Percentiles rank a stretch among this genome's conserved stretches.
Conservation (phyloP, 2,797 vertebrate species). For the Graptemys geographica region DNA sequence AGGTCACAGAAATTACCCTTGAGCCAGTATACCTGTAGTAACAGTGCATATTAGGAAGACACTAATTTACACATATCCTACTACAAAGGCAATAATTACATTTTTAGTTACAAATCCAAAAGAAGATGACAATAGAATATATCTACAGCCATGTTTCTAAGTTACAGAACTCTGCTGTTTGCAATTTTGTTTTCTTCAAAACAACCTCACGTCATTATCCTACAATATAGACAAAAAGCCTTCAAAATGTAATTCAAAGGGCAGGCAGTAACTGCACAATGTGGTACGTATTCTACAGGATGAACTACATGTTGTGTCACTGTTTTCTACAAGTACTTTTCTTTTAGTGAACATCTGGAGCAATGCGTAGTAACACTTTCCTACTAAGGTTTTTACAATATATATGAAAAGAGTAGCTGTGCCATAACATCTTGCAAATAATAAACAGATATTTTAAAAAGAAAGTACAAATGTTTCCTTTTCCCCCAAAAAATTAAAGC, state of each 20-base stretch:
- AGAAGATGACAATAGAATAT: not conserved
- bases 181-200: not conserved
- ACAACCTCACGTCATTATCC: not conserved
- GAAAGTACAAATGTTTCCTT: rapidly evolving
- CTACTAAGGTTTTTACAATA: not conserved
- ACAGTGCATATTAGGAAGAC: not conserved
- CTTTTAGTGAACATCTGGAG: not conserved
- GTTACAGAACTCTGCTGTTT: slow-evolving; percentile 12
- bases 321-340: not conserved
- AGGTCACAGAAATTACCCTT: rapidly evolving
- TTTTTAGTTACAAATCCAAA: not conserved
- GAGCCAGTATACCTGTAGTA: rapidly evolving
- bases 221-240: not conserved
- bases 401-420: not conserved
- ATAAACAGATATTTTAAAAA: not conserved
- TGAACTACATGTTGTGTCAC: not conserved
- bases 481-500: rapidly evolving
- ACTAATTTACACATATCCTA: not conserved
- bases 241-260: not conserved
- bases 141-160: not conserved
- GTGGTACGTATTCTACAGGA: not conserved
- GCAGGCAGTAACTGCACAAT: not conserved
- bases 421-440: not conserved
- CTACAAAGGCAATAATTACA: not conserved
- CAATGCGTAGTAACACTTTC: not conserved